A percentile compares a stretch with the other conserved stretches of the same genome.
phyloP scores from a whole-genome alignment of 2,888 invertebrate genomes.

The Emmelina monodactyla region DNA sequence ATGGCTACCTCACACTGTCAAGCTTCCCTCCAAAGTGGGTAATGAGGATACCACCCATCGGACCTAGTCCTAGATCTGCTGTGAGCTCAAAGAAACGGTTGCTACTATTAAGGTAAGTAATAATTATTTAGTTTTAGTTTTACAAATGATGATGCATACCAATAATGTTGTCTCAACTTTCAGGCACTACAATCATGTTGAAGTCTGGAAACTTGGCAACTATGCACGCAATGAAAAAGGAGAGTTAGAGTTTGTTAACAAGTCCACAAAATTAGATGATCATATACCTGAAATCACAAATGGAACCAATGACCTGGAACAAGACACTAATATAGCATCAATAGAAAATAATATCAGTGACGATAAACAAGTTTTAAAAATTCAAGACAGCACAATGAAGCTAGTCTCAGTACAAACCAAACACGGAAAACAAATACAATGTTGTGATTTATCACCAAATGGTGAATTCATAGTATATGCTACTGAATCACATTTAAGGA shows the following conservation, averaged over 20 bases:
- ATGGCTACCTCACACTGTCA: constrained; percentile 79
- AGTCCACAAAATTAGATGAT: constrained; percentile 18
- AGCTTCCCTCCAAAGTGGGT: constrained; percentile 73
- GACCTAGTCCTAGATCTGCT: constrained; percentile 66
- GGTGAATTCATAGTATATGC: constrained; percentile 80
- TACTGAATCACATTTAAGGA: constrained; percentile 69
- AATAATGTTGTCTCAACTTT: constrained; percentile 12
- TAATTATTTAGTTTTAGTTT: too few relatives aligned
- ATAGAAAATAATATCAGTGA: constrained; percentile 21
- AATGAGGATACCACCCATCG: constrained; percentile 75
- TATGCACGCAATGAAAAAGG: constrained; percentile 69
- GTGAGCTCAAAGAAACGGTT: constrained; percentile 62
- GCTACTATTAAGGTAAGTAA: constrained; percentile 63
- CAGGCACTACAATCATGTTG: constrained; percentile 62
- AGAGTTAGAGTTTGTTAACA: constrained; percentile 28
- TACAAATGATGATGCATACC: too few relatives aligned
- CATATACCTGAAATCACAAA: constrained; percentile 6
- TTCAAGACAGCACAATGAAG: constrained; percentile 69
- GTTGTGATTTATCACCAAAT: constrained; percentile 74
- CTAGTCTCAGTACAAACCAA: constrained; percentile 73
- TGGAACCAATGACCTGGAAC: constrained; percentile 24
- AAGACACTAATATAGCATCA: constrained; percentile 33
- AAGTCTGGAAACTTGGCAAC: constrained; percentile 61
- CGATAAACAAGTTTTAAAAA: constrained; percentile 31
- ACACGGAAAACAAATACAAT: constrained; percentile 71